These are phyloP conservation scores for Arrhamphus sclerolepis DNA, from an alignment of 2,797 vertebrate genomes.

Conservation along the genomic window DNA sequence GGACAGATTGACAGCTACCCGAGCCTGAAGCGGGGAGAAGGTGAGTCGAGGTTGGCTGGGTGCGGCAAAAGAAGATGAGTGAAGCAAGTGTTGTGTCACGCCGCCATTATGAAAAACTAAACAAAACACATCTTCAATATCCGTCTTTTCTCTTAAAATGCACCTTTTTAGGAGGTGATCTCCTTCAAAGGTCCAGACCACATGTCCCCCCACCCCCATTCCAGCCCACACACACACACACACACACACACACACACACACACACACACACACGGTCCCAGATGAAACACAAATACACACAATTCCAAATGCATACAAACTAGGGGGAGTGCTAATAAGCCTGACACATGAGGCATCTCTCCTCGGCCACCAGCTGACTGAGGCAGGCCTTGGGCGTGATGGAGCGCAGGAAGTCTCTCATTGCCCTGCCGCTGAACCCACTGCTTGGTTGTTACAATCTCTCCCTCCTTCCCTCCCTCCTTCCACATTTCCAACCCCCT, in stretches of 20 bases:
- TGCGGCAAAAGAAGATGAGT: conserved; percentile 23
- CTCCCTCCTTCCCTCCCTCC: conserved; percentile 53
- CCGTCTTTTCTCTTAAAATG: neutral
- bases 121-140: conserved; percentile 28
- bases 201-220: neutral
- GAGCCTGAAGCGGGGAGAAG: conserved; percentile 73
- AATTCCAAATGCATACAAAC: conserved; percentile 75
- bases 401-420: conserved; percentile 87
- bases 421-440: conserved; percentile 85
- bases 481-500: conserved; percentile 52
- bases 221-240: no score
- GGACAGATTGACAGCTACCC: conserved; percentile 78
- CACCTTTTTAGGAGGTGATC: conserved; percentile 1
- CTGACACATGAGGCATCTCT: conserved; percentile 85
- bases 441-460: conserved; percentile 79
- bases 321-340: conserved; percentile 83
- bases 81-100: conserved; percentile 29
- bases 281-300: conserved; percentile 40
- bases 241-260: conserved; percentile 32
- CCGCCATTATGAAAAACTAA: conserved; percentile 9
- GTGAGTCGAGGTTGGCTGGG: conserved; percentile 64
- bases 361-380: conserved; percentile 85
- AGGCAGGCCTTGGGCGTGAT: conserved; percentile 86
- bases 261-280: conserved; percentile 25
- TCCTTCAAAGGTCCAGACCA: neutral